A percentile compares a stretch with the other conserved stretches of the same genome.
These are phyloP conservation scores for Anoplopoma fimbria DNA, from an alignment of 2,113 vertebrate genomes.

Conservation along the genomic window DNA sequence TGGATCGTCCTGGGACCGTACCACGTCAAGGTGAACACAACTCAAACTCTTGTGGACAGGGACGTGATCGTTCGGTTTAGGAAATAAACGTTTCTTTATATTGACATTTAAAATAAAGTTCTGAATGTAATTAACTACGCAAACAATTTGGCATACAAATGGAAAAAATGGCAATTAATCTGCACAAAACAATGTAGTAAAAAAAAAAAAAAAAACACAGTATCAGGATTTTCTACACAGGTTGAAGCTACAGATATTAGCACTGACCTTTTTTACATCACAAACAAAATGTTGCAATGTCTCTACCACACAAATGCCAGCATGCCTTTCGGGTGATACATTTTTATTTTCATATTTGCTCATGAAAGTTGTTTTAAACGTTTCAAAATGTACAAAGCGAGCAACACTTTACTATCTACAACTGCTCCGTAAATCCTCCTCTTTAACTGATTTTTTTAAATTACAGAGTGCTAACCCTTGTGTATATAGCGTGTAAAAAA, in stretches of 20 bases:
- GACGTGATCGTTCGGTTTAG: background rate
- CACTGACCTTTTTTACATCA: background rate
- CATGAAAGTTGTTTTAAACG: too few relatives aligned
- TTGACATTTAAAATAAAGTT: too few relatives aligned
- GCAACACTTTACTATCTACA: too few relatives aligned
- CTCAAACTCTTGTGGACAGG: background rate
- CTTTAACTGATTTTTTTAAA: background rate
- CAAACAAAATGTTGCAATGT: background rate
- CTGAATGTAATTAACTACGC: background rate
- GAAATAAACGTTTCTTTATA: background rate
- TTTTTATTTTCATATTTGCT: too few relatives aligned
- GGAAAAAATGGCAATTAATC: background rate
- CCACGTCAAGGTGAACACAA: conserved; percentile 90
- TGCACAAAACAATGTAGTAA: background rate
- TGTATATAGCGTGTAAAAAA: too few relatives aligned
- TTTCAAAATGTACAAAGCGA: too few relatives aligned
- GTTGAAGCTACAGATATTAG: background rate
- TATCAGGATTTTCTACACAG: background rate
- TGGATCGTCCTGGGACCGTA: conserved; percentile 97
- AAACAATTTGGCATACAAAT: background rate
- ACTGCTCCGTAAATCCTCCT: too few relatives aligned
- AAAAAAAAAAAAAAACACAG: background rate
- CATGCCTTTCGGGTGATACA: background rate
- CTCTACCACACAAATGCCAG: background rate
- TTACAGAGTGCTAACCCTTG: too few relatives aligned